A percentile compares a stretch with the other conserved stretches of the same genome.
Evolutionary conservation across 2,113 vertebrate genomes (phyloP).

Genomic region (Sylvia atricapilla): DNA sequence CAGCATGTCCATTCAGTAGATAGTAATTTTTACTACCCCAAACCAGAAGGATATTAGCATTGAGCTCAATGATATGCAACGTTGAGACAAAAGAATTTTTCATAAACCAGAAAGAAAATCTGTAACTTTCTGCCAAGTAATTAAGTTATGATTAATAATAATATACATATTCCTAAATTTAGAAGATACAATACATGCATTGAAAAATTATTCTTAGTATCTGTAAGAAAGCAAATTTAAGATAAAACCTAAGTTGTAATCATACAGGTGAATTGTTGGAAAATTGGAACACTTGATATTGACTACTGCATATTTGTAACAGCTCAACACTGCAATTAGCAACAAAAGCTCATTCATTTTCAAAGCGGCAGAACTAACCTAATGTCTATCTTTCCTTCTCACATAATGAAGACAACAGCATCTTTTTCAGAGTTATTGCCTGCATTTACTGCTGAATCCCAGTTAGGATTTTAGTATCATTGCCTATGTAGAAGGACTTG

Average conservation of each 20-base stretch:
- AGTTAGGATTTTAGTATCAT: not conserved
- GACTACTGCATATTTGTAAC: not conserved
- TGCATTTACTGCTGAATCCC: not conserved
- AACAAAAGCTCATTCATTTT: not conserved
- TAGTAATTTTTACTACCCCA: not conserved
- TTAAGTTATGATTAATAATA: not conserved
- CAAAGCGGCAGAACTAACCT: not conserved
- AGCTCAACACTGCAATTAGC: not conserved
- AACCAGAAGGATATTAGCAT: not conserved
- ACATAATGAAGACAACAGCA: not conserved
- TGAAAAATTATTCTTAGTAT: not conserved
- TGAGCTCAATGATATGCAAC: not conserved
- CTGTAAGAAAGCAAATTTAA: not conserved
- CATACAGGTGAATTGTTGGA: not conserved
- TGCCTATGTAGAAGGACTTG: not conserved
- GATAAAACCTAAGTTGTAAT: not conserved
- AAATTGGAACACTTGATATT: not conserved
- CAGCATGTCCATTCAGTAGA: not conserved
- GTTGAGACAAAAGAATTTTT: not conserved
- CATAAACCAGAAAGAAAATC: not conserved
- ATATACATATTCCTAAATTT: not conserved
- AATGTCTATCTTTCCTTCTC: not conserved
- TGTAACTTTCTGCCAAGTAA: not conserved
- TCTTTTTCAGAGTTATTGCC: not conserved
- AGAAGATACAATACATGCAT: not conserved